Evolutionary conservation across 2,113 vertebrate species (phyloP), one percentile per base, ranked within the genome.

Genomic region (Polyodon spathula): DNA sequence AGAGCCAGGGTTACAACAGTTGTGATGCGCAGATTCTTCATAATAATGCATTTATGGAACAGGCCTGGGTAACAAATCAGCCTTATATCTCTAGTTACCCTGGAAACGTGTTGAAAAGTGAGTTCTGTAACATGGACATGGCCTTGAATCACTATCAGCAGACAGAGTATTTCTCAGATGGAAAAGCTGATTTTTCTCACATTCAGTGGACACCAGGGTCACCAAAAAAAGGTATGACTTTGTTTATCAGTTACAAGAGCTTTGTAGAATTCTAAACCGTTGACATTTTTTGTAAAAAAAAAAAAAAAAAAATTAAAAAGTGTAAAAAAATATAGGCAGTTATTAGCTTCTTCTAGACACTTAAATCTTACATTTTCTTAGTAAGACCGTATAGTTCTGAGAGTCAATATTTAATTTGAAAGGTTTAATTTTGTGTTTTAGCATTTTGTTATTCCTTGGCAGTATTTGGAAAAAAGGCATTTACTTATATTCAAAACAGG

Each of bases 161-260:
- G 79, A 87, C 88, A 64, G 93, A 93, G 58, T 93, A 85, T 82
- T 95, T 90, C 77, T 74, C 87, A 16, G 93, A 97, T 73, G 83
- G 88, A 76, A 91, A 92, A 76, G 71, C 88, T 56, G 89, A 92
- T 83, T 90, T 90, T 82, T 82, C 87, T 75, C 89, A 94, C 83
- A 88, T 88, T 74, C 93, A 88, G 76, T 96, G 93, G 80, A 89
- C 92, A 71, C 84, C 92, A 68, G 88, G 78, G 64, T 81, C 78
- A 5, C 84, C 90, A 66, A 95, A 85, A 84, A 97, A 93, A 97
- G 96, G 96, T 98, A 98, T 66, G 77, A 71, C 15, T 63, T 11
- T 40, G 10, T 39, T 16, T 50, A n/a, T n/a, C 8, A n/a, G 14
- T 50, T 14, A 4, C 15, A n/a, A 50, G 6, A 10, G 12, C 15